Percentiles rank a stretch among this genome's conserved stretches.
phyloP scores from a whole-genome alignment of 2,113 vertebrate species.

The Leptodactylus fuscus region DNA sequence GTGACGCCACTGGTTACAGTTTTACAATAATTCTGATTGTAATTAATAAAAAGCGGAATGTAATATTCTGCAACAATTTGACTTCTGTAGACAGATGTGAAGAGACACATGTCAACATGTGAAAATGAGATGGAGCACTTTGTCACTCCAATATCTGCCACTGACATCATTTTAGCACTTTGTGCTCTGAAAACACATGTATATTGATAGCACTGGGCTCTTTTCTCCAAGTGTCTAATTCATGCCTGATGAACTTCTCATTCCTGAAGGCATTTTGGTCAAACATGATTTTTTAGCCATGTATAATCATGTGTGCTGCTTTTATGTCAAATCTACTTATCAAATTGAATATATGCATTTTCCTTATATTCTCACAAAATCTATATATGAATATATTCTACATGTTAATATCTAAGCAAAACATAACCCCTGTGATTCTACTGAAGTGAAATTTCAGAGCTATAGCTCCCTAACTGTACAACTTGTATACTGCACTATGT shows the following conservation, averaged over 20 bases:
- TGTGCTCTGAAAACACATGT: not conserved
- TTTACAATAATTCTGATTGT: not conserved
- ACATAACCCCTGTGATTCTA: too few relatives aligned
- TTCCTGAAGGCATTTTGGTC: not conserved
- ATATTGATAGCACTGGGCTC: conserved; percentile 5
- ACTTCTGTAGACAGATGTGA: not conserved
- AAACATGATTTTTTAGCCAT: not conserved
- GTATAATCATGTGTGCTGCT: not conserved
- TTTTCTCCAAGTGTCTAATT: not conserved
- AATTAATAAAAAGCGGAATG: not conserved
- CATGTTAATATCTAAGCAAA: not conserved
- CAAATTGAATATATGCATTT: not conserved
- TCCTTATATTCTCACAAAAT: not conserved
- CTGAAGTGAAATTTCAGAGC: too few relatives aligned
- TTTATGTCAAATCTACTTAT: not conserved
- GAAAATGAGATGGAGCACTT: not conserved
- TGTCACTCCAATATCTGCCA: not conserved
- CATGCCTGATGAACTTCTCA: not conserved
- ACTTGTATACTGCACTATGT: too few relatives aligned
- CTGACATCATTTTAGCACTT: conserved; percentile 18
- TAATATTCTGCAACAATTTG: not conserved
- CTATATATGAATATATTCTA: not conserved
- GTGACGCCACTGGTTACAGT: too few relatives aligned
- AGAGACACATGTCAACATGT: conserved; percentile 7
- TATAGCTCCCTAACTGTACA: too few relatives aligned